Conservation (phyloP, 1,140 invertebrate genomes). For the Drosophila bifasciata region DNA sequence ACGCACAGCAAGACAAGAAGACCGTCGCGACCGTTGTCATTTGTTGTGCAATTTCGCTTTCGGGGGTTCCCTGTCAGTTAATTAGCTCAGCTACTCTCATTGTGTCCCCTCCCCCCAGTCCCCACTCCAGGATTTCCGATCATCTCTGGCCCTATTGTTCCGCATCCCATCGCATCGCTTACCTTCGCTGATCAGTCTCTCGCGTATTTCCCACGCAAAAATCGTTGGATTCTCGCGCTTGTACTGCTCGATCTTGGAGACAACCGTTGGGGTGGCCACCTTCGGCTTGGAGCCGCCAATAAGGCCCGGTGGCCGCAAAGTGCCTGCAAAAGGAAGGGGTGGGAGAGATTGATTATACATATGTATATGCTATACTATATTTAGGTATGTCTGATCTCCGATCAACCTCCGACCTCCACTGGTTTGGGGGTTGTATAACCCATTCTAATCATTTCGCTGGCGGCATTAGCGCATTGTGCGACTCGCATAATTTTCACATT, state of each 20-base stretch:
- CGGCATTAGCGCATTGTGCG: constrained; percentile 31
- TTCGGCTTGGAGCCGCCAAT: constrained; percentile 99
- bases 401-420: no score
- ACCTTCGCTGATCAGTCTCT: constrained; percentile 97
- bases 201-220: constrained; percentile 98
- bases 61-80: constrained; percentile 78
- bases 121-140: neutral
- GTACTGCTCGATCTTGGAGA: constrained; percentile 98
- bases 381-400: no score
- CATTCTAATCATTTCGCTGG: neutral
- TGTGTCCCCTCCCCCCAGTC: neutral
- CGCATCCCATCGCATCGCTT: constrained; percentile 75
- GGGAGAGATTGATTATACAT: constrained; percentile 3
- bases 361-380: neutral
- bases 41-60: constrained; percentile 70
- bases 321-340: constrained; percentile 93
- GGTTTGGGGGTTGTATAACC: no score
- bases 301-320: constrained; percentile 95
- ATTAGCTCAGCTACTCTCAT: constrained; percentile 54
- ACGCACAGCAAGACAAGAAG: constrained; percentile 9
- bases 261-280: constrained; percentile 97
- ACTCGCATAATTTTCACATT: constrained; percentile 74
- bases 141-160: constrained; percentile 14
- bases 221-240: constrained; percentile 98
- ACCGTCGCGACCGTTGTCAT: constrained; percentile 51